Conservation (phyloP, 1,140 invertebrate genomes). For the Trialeurodes vaporariorum region DNA sequence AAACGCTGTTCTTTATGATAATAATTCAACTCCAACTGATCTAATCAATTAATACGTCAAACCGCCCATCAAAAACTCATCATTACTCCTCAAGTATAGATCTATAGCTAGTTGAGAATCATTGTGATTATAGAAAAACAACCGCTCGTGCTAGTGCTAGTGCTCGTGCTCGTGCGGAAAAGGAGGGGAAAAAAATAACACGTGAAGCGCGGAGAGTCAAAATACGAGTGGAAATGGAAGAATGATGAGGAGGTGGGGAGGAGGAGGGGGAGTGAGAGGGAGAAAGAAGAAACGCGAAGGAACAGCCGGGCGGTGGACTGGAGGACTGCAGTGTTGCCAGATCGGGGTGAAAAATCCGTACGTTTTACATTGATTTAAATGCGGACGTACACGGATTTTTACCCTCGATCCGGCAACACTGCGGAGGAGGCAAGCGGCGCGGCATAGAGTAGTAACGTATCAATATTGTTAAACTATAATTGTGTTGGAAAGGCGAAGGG, state of each 20-base stretch:
- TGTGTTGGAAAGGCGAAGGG: background rate
- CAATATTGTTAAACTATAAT: slow-evolving; percentile 1
- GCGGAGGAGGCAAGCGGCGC: too few relatives aligned
- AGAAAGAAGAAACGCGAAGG: background rate
- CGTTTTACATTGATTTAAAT: background rate
- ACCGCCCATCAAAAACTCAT: too few relatives aligned
- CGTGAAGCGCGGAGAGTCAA: background rate
- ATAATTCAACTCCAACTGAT: too few relatives aligned
- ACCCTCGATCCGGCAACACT: background rate
- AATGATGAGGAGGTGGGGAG: too few relatives aligned
- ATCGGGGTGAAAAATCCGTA: background rate
- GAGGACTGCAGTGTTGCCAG: background rate
- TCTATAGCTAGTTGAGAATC: too few relatives aligned
- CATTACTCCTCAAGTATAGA: too few relatives aligned
- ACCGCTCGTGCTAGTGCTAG: too few relatives aligned
- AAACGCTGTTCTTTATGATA: too few relatives aligned
- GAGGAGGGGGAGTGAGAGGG: background rate
- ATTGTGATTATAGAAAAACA: too few relatives aligned
- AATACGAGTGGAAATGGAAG: background rate
- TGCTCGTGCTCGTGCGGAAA: too few relatives aligned
- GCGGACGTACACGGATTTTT: background rate
- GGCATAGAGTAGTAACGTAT: too few relatives aligned
- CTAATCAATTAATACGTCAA: too few relatives aligned
- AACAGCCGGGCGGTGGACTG: background rate
- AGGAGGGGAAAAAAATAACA: background rate